These are phyloP conservation scores for Cephalopholis sonnerati DNA, from an alignment of 2,113 vertebrate species.

Conservation along the genomic window DNA sequence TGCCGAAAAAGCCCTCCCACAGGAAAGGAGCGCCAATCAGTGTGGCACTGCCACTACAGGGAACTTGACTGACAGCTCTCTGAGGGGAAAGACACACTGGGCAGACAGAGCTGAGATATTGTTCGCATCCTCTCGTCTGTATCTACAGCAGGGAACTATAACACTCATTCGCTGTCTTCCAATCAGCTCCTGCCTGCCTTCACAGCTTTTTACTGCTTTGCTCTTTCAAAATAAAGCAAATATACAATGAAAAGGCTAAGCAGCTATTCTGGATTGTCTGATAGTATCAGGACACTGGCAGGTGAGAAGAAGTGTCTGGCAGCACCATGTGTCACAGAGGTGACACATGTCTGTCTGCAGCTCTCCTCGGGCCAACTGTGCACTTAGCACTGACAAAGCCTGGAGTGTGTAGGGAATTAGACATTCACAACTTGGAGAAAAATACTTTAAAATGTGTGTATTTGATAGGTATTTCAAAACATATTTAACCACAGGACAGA, in stretches of 20 bases:
- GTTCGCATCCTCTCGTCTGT: not conserved
- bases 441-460: too few relatives aligned
- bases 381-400: not conserved
- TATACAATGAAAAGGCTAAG: not conserved
- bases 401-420: too few relatives aligned
- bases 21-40: slow-evolving; percentile 50
- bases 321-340: slow-evolving; percentile 23
- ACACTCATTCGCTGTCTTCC: not conserved
- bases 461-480: not conserved
- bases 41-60: slow-evolving; percentile 33
- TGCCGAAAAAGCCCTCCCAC: slow-evolving; percentile 55
- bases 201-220: not conserved
- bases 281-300: not conserved
- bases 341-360: slow-evolving; percentile 29
- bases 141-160: not conserved
- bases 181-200: not conserved
- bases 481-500: not conserved
- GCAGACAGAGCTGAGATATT: slow-evolving; percentile 6
- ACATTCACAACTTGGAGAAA: not conserved
- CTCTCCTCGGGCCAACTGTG: not conserved
- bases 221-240: not conserved
- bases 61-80: slow-evolving; percentile 45
- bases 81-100: slow-evolving; percentile 21
- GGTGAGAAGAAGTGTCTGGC: slow-evolving; percentile 29
- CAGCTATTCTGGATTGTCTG: not conserved